Evolutionary conservation across 2,888 invertebrate species (phyloP).

Genomic region (Acanthosepion esculentum): DNA sequence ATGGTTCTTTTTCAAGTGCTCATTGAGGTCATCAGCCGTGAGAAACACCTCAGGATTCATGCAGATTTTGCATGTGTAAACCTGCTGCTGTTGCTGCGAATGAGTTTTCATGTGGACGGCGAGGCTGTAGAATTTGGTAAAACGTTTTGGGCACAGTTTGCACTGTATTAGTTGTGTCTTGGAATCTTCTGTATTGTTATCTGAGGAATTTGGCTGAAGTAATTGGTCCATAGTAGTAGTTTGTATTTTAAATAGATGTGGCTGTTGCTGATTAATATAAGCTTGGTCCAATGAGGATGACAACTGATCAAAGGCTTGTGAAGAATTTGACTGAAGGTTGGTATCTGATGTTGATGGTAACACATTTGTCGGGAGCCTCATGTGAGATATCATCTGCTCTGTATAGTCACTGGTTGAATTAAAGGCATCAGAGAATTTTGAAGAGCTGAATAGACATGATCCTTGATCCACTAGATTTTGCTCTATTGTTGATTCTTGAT

Average conservation of each 20-base stretch:
- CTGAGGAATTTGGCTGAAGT: neutral
- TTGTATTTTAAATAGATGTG: neutral
- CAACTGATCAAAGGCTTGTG: neutral
- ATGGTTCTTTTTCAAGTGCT: neutral
- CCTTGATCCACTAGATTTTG: neutral
- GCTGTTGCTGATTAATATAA: neutral
- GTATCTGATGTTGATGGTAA: neutral
- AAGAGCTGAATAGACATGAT: neutral
- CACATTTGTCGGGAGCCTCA: neutral
- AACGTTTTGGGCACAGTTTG: conserved; percentile 13
- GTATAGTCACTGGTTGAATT: neutral
- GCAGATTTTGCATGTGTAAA: neutral
- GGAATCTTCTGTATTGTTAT: neutral
- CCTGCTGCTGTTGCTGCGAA: neutral
- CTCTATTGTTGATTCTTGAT: neutral
- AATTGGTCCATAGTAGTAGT: neutral
- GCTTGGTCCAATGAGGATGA: neutral
- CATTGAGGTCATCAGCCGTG: neutral
- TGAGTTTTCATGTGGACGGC: conserved; percentile 42
- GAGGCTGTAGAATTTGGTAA: conserved; percentile 36
- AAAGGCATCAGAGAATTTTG: neutral
- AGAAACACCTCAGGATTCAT: neutral
- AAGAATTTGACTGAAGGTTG: neutral
- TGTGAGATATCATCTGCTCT: neutral
- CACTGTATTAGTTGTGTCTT: conserved; percentile 39